phyloP scores from a whole-genome alignment of 37 sponge, comb jelly and placozoan genomes.

The Cliona cf. orientalis region DNA sequence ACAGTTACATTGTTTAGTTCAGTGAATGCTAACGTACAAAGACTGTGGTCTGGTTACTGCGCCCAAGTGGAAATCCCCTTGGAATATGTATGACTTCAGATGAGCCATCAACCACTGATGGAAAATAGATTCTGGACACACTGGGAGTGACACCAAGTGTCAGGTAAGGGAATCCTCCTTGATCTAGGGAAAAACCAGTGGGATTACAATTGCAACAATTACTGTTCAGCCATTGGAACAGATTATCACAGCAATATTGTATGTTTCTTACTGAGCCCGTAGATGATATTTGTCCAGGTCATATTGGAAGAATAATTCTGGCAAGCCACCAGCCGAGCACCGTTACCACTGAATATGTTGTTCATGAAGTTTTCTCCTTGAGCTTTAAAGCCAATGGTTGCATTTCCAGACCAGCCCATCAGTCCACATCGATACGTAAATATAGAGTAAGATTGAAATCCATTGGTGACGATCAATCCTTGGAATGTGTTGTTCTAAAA shows the following conservation, averaged over 20 bases:
- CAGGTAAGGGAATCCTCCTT: background rate
- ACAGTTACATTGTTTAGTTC: background rate
- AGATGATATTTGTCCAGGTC: slow-evolving; percentile 41
- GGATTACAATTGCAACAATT: too few species aligned
- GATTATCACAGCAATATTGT: background rate
- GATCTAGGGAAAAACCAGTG: background rate
- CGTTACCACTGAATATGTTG: slow-evolving; percentile 21
- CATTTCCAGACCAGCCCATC: slow-evolving; percentile 62
- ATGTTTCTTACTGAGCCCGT: slow-evolving; percentile 16
- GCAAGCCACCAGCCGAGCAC: slow-evolving; percentile 20
- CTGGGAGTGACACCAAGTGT: slow-evolving; percentile 13
- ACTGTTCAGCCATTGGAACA: too few species aligned
- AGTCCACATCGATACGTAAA: slow-evolving; percentile 76
- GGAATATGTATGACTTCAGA: slow-evolving; percentile 13
- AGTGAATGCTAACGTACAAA: slow-evolving; percentile 13
- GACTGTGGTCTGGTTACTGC: slow-evolving; percentile 4
- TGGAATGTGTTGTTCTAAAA: slow-evolving; percentile 58
- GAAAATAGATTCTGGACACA: background rate
- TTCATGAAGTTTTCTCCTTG: slow-evolving; percentile 33
- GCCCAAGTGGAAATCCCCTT: slow-evolving; percentile 13
- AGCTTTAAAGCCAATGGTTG: slow-evolving; percentile 59
- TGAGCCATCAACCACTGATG: slow-evolving; percentile 7
- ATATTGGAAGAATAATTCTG: background rate
- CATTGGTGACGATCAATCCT: slow-evolving; percentile 69
- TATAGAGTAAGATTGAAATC: slow-evolving; percentile 42